phyloP scores from a whole-genome alignment of 2,888 invertebrate genomes.

The Netelia inedita region DNA sequence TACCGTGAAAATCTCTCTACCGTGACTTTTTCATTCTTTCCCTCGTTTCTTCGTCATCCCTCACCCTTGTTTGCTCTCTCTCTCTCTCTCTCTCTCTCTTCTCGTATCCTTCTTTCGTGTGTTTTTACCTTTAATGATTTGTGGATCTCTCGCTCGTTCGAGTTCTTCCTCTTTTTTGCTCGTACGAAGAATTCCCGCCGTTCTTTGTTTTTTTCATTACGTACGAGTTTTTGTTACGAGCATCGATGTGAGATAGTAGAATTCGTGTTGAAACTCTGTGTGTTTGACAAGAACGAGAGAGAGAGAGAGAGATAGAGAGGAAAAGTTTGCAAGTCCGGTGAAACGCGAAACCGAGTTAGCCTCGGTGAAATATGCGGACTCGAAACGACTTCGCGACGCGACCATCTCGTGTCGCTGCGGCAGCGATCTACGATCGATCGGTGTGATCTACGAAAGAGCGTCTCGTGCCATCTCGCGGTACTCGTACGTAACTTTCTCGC shows the following conservation, averaged over 20 bases:
- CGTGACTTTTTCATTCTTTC: constrained; percentile 19
- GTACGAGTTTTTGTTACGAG: background rate
- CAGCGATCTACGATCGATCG: constrained; percentile 49
- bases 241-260: no score
- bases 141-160: no score
- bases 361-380: constrained; percentile 19
- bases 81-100: background rate
- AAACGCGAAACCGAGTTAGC: background rate
- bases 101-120: background rate
- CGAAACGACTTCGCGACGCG: background rate
- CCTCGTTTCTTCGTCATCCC: background rate
- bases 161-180: no score
- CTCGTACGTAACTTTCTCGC: background rate
- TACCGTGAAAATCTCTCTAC: constrained; percentile 34
- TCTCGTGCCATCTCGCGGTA: constrained; percentile 42
- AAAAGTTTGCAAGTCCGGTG: background rate
- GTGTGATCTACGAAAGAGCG: constrained; percentile 32
- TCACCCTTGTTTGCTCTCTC: background rate
- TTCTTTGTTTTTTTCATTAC: background rate
- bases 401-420: constrained; percentile 15
- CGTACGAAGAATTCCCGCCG: background rate
- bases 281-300: background rate
- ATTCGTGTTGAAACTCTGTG: background rate
- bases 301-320: background rate
- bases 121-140: no score